Evolutionary conservation across 2,113 vertebrate species (phyloP).

Genomic region (Polyodon spathula): DNA sequence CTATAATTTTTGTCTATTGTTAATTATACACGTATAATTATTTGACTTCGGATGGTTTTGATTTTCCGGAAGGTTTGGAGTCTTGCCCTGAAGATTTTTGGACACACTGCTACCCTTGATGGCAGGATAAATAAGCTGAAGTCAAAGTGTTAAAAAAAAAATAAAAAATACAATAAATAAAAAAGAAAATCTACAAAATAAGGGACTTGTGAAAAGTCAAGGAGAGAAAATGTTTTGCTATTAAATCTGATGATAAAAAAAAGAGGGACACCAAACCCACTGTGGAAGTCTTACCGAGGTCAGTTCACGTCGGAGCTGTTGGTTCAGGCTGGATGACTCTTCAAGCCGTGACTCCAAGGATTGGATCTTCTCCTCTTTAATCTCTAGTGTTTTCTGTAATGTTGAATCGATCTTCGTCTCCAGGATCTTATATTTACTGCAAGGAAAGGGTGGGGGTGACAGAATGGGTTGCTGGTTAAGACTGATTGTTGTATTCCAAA

Average conservation of each 20-base stretch:
- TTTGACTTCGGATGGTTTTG: too few relatives aligned
- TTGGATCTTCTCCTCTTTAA: slow-evolving; percentile 80
- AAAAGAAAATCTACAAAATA: too few relatives aligned
- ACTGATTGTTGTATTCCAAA: neutral
- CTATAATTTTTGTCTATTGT: too few relatives aligned
- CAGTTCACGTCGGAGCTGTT: slow-evolving; percentile 66
- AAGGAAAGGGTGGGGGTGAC: slow-evolving; percentile 1
- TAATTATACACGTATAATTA: too few relatives aligned
- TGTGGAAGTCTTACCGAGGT: slow-evolving; percentile 50
- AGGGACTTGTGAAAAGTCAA: neutral
- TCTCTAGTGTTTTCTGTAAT: slow-evolving; percentile 69
- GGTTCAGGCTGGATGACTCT: slow-evolving; percentile 62
- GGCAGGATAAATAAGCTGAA: too few relatives aligned
- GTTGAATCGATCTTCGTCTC: slow-evolving; percentile 75
- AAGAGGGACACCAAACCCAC: neutral
- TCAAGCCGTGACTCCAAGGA: slow-evolving; percentile 72
- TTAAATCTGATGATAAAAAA: neutral
- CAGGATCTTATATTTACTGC: slow-evolving; percentile 77
- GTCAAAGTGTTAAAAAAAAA: too few relatives aligned
- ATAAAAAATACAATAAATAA: too few relatives aligned
- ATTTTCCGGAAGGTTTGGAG: too few relatives aligned
- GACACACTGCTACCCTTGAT: too few relatives aligned
- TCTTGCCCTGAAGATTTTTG: too few relatives aligned
- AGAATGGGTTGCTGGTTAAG: neutral
- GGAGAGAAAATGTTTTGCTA: too few relatives aligned